Evolutionary conservation across 1,140 invertebrate genomes (phyloP), one percentile per base, ranked within the genome.

Genomic region (Colletes latitarsis): DNA sequence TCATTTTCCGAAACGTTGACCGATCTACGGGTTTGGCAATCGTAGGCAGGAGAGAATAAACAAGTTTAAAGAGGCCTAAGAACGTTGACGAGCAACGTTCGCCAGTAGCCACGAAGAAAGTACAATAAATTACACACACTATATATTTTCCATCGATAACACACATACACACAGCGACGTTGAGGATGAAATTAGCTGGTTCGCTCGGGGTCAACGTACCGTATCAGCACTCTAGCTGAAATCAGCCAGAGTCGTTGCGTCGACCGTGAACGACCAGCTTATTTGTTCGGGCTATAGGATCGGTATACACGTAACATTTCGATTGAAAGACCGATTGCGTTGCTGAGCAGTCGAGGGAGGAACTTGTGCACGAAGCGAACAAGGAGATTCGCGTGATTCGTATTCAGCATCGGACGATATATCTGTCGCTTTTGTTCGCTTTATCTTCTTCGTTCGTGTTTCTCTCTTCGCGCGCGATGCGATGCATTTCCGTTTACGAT

Each of bases 401-500:
- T 49, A 12, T 49, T 46, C 6, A 3, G 43, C 43, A 46, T 46
- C 9, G 43, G 30, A 30, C 30, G 30, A 30, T 30, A 46, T 12
- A 49, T 12, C 9, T 10, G 49, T 49, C 3, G 43, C 43, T 46
- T 49, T 49, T 12, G 10, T 49, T 15, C 17, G 12, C 15, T 41
- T 12, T 12, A 14, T 19, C 15, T 8, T 17, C 5, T 41, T 15
- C 5, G 10, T 15, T 63, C 12, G 0, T 3, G 0, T 14, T n/a
- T 15, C 62, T 2, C 3, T 21, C 19, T 60, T 60, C 19, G 19
- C 8, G 19, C 8, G 58, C 19, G 19, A 60, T 39, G 21, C 30
- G 60, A 1, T n/a, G 49, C 73, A 67, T 39, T 68, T 68, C n/a
- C 73, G 43, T 3, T 76, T 55, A 76, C 73, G 63, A 76, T 12